Percentiles rank a stretch among this genome's conserved stretches.
Conservation (phyloP, 2,797 vertebrate species). For the Sebastes itinus region DNA sequence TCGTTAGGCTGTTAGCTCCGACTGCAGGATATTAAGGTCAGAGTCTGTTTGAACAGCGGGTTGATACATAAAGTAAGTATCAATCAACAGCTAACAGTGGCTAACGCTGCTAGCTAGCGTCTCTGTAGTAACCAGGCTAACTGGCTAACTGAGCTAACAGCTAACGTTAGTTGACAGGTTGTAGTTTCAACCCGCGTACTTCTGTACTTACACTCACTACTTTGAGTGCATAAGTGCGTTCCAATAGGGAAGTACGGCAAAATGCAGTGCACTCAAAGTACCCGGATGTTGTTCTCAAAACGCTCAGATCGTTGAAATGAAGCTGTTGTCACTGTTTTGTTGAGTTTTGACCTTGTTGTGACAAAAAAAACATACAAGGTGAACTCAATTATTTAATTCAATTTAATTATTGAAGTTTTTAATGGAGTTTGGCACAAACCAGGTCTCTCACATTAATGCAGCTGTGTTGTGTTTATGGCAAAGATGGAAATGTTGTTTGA, state of each 20-base stretch:
- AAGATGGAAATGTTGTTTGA: neutral
- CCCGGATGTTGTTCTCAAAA: too few species aligned
- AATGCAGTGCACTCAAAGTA: too few species aligned
- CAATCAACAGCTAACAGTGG: too few species aligned
- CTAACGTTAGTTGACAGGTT: too few species aligned
- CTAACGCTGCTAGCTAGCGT: neutral
- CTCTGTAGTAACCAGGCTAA: neutral
- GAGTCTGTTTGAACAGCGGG: neutral
- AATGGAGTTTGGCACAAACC: neutral
- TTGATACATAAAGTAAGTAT: neutral
- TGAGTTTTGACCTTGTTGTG: neutral
- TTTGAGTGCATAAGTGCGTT: too few species aligned
- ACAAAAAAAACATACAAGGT: neutral
- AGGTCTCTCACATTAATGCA: neutral
- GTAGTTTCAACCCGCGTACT: too few species aligned
- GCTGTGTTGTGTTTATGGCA: neutral
- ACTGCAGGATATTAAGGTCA: neutral
- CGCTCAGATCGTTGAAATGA: neutral
- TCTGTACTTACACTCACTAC: too few species aligned
- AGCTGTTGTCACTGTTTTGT: neutral
- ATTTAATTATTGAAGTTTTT: neutral
- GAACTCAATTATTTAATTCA: neutral
- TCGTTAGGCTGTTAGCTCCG: neutral
- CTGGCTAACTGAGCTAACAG: too few species aligned
- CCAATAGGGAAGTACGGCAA: too few species aligned